Evolutionary conservation across 2,888 invertebrate species (phyloP).

Genomic region (Dryococelus australis): DNA sequence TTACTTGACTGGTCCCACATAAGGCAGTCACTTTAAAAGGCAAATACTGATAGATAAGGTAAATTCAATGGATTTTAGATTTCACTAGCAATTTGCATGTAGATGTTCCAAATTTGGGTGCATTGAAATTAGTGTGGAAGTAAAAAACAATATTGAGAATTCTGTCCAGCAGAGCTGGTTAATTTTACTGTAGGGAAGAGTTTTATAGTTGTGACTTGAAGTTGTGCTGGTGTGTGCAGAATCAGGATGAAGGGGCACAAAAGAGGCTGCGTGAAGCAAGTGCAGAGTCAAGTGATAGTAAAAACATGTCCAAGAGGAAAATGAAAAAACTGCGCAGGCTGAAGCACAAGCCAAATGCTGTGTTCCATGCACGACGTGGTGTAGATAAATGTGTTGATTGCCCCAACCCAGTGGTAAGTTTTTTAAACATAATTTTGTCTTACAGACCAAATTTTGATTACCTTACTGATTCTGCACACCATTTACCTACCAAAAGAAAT

Average conservation of each 20-base stretch:
- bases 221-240: slow-evolving; percentile 46
- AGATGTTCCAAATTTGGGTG: too few species aligned
- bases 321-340: slow-evolving; percentile 83
- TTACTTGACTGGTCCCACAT: too few species aligned
- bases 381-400: slow-evolving; percentile 74
- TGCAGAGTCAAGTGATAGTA: slow-evolving; percentile 72
- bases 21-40: too few species aligned
- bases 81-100: too few species aligned
- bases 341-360: slow-evolving; percentile 74
- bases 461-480: too few species aligned
- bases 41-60: too few species aligned
- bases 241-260: slow-evolving; percentile 52
- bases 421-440: background rate
- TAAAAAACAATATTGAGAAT: too few species aligned
- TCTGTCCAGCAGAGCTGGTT: background rate
- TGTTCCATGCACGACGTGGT: slow-evolving; percentile 61
- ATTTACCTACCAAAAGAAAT: too few species aligned
- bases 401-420: slow-evolving; percentile 78
- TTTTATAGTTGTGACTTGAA: background rate
- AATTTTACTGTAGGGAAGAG: too few species aligned
- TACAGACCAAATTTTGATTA: too few species aligned
- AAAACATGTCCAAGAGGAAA: slow-evolving; percentile 79
- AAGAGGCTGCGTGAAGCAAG: slow-evolving; percentile 62
- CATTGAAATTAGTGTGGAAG: too few species aligned
- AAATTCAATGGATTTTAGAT: too few species aligned